Percentiles rank a stretch among this genome's conserved stretches.
Evolutionary conservation across 2,888 invertebrate genomes (phyloP).

Genomic region (Caenorhabditis sinica): DNA sequence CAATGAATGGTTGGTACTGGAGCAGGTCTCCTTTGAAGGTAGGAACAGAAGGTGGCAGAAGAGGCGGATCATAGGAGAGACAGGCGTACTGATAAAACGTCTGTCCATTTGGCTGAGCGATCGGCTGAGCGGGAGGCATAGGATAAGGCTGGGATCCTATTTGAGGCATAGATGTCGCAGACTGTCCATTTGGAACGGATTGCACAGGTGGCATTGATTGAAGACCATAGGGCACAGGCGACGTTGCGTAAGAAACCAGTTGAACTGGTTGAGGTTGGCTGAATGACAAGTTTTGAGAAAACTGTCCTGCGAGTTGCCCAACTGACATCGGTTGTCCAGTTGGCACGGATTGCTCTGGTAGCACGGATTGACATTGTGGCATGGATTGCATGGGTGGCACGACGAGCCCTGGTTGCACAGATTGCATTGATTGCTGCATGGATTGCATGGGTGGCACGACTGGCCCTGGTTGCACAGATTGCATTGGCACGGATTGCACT

Average conservation of each 20-base stretch:
- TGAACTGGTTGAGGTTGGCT: background rate
- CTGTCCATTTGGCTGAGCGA: background rate
- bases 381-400: background rate
- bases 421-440: too few species aligned
- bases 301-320: constrained; percentile 4
- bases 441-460: background rate
- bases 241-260: background rate
- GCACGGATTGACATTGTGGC: background rate
- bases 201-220: background rate
- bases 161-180: background rate
- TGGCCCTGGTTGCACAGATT: background rate
- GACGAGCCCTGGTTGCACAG: too few species aligned
- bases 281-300: background rate
- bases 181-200: background rate
- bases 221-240: background rate
- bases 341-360: background rate
- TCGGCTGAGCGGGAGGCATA: background rate
- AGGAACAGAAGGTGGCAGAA: background rate
- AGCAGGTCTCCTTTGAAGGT: background rate
- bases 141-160: too few species aligned
- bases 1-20: constrained; percentile 9
- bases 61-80: background rate
- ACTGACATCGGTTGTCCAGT: background rate
- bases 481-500: too few species aligned
- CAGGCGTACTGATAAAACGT: background rate